A percentile compares a stretch with the other conserved stretches of the same genome.
Evolutionary conservation across 2,113 vertebrate genomes (phyloP).

Genomic region (Glaucomys volans): DNA sequence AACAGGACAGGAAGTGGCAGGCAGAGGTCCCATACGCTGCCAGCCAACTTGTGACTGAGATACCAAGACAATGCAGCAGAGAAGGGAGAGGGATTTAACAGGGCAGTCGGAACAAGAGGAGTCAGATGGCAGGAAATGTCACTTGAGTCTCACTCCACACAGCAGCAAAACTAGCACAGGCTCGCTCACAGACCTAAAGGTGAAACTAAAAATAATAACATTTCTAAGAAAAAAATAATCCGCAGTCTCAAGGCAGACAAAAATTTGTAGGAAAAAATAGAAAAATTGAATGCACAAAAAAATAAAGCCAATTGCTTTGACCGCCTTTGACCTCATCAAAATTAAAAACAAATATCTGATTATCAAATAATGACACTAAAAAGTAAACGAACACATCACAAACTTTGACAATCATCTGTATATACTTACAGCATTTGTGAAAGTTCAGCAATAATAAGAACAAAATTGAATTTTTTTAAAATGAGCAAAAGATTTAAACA

Average conservation of each 20-base stretch:
- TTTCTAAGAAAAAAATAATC: background rate
- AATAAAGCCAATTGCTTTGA: background rate
- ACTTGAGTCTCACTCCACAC: background rate
- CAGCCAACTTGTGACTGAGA: background rate
- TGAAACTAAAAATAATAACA: background rate
- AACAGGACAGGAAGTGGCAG: rapidly evolving
- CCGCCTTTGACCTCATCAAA: background rate
- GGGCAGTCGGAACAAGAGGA: background rate
- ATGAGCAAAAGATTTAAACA: background rate
- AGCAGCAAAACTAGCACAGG: background rate
- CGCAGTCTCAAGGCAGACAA: background rate
- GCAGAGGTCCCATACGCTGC: rapidly evolving
- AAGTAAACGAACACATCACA: background rate
- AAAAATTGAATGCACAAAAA: background rate
- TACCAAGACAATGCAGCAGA: background rate
- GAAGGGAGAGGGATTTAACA: background rate
- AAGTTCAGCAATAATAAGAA: background rate
- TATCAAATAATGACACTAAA: background rate
- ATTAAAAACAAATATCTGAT: background rate
- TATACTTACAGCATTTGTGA: background rate
- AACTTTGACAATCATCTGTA: background rate
- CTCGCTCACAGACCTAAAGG: background rate
- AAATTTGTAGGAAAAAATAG: background rate
- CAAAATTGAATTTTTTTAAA: background rate
- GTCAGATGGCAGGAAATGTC: rapidly evolving